Percentiles rank a stretch among this genome's conserved stretches.
phyloP scores from a whole-genome alignment of 1,140 invertebrate species.

The Drosophila paulistorum region DNA sequence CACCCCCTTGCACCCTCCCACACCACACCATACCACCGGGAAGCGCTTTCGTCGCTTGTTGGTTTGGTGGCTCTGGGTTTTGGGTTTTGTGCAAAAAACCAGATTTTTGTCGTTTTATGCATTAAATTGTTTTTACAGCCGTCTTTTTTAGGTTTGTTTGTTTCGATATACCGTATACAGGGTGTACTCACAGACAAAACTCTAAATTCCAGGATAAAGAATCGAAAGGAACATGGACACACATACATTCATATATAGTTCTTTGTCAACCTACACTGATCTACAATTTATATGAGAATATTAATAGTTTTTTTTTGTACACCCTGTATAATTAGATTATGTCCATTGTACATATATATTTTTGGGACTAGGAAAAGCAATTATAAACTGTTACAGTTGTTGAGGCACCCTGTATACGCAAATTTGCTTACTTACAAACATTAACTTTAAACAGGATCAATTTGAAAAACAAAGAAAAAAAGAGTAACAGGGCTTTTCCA shows the following conservation, averaged over 20 bases:
- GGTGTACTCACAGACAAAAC: constrained; percentile 20
- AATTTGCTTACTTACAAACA: no score
- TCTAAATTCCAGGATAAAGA: not conserved
- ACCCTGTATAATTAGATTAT: constrained; percentile 8
- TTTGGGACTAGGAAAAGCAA: no score
- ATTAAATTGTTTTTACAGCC: constrained; percentile 81
- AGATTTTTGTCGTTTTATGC: constrained; percentile 81
- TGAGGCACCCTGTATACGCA: no score
- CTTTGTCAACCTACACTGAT: no score
- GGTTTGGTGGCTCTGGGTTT: constrained; percentile 53
- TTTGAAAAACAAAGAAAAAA: no score
- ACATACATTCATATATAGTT: not conserved
- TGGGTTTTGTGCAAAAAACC: constrained; percentile 76
- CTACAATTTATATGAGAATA: not conserved
- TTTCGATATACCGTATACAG: constrained; percentile 41
- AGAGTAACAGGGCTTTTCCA: no score
- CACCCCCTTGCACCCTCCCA: constrained; percentile 1
- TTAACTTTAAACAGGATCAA: no score
- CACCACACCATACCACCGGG: constrained; percentile 20
- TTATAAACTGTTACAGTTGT: no score
- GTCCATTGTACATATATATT: not conserved
- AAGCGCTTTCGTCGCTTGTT: constrained; percentile 65
- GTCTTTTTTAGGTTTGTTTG: constrained; percentile 49
- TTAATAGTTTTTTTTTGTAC: not conserved
- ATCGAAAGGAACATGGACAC: not conserved